Conservation (phyloP, 2,113 vertebrate species). For the Atherinomorus stipes region DNA sequence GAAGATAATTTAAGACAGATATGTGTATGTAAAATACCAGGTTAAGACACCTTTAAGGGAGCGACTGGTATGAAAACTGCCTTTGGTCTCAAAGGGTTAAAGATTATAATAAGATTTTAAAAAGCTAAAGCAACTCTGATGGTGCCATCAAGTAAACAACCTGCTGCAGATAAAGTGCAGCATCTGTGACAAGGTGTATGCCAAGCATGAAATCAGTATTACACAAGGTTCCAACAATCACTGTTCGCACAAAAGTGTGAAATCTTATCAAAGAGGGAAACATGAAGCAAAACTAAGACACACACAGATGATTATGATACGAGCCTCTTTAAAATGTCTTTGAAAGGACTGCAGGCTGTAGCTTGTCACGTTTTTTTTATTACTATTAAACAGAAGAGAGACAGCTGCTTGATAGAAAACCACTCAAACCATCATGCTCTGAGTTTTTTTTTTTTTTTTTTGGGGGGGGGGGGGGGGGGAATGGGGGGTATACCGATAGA, state of each 20-base stretch:
- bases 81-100: background rate
- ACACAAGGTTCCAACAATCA: constrained; percentile 43
- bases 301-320: constrained; percentile 10
- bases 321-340: constrained; percentile 8
- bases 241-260: constrained; percentile 37
- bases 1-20: too few relatives aligned
- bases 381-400: background rate
- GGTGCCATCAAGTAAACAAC: background rate
- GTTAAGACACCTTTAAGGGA: too few relatives aligned
- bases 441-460: too few relatives aligned
- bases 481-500: too few relatives aligned
- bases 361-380: too few relatives aligned
- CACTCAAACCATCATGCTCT: background rate
- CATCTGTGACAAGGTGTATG: constrained; percentile 32
- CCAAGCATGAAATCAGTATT: constrained; percentile 54
- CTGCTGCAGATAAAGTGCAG: constrained; percentile 20
- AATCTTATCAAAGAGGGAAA: constrained; percentile 43
- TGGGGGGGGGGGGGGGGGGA: too few relatives aligned
- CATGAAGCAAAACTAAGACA: constrained; percentile 3
- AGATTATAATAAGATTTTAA: constrained; percentile 44
- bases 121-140: constrained; percentile 27
- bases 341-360: background rate
- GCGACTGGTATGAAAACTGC: too few relatives aligned
- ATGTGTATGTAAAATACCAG: too few relatives aligned
- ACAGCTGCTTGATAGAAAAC: constrained; percentile 4